These are phyloP conservation scores for Scaptomyza hsui DNA, from an alignment of 1,140 invertebrate genomes.

Conservation along the genomic window DNA sequence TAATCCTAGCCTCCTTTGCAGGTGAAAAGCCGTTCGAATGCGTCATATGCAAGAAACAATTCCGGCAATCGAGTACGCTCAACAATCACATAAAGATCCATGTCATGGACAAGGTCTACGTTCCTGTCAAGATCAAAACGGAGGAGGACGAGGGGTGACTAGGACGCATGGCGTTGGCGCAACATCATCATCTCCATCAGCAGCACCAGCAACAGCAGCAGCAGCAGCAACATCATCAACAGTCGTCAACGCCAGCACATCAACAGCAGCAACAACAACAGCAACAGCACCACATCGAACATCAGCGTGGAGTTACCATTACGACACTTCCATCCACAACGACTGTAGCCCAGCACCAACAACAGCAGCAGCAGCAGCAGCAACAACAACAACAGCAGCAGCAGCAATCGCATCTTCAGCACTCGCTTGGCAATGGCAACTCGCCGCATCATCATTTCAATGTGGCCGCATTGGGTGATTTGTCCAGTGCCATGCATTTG, in stretches of 20 bases:
- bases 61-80: conserved; percentile 83
- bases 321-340: conserved; percentile 62
- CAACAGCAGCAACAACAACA: conserved; percentile 61
- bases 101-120: conserved; percentile 83
- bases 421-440: conserved; percentile 53
- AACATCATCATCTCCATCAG: conserved; percentile 59
- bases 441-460: conserved; percentile 76
- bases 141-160: conserved; percentile 84
- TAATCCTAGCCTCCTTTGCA: conserved; percentile 50
- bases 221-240: conserved; percentile 55
- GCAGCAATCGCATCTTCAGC: conserved; percentile 56
- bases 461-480: conserved; percentile 71
- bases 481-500: conserved; percentile 74
- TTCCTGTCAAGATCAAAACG: conserved; percentile 83
- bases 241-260: conserved; percentile 49
- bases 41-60: conserved; percentile 84
- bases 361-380: conserved; percentile 53
- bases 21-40: conserved; percentile 84
- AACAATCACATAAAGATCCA: conserved; percentile 84
- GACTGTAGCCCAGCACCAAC: conserved; percentile 59
- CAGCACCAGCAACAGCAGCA: conserved; percentile 55
- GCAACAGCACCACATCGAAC: conserved; percentile 52
- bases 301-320: conserved; percentile 65
- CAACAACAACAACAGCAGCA: conserved; percentile 57
- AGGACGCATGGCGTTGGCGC: conserved; percentile 83